Conservation (phyloP, 2,113 vertebrate genomes). For the Tauraco erythrolophus region DNA sequence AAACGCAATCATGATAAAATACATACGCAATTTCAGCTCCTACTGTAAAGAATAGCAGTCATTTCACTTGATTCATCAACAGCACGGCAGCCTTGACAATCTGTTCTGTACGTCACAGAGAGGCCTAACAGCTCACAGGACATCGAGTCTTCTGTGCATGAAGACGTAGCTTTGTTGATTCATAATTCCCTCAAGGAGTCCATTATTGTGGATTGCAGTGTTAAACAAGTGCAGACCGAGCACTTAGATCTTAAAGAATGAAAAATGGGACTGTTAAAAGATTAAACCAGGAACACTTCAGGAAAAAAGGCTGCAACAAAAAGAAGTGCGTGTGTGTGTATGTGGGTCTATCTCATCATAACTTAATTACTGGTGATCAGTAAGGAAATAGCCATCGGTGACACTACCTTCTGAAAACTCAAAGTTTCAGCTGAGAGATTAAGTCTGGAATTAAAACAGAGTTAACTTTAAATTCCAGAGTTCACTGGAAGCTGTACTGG, state of each 20-base stretch:
- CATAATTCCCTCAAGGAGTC: background rate
- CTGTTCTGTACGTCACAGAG: background rate
- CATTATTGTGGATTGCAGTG: background rate
- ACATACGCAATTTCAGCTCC: background rate
- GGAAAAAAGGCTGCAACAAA: background rate
- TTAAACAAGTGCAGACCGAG: background rate
- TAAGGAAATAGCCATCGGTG: background rate
- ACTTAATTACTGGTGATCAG: background rate
- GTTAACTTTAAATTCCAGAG: background rate
- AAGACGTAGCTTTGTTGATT: background rate
- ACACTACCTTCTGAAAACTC: background rate
- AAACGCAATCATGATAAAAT: conserved; percentile 5
- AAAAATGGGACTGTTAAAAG: background rate
- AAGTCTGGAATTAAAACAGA: background rate
- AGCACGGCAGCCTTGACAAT: background rate
- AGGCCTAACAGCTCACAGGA: background rate
- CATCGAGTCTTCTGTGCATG: background rate
- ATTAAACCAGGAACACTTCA: background rate
- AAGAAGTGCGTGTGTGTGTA: background rate
- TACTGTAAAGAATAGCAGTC: background rate
- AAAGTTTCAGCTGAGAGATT: background rate
- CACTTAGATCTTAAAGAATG: background rate
- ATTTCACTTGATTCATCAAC: background rate
- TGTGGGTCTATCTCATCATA: background rate
- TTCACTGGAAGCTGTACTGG: background rate